Conservation (phyloP, 1,140 invertebrate genomes). For the Drosophila pruinosa region DNA sequence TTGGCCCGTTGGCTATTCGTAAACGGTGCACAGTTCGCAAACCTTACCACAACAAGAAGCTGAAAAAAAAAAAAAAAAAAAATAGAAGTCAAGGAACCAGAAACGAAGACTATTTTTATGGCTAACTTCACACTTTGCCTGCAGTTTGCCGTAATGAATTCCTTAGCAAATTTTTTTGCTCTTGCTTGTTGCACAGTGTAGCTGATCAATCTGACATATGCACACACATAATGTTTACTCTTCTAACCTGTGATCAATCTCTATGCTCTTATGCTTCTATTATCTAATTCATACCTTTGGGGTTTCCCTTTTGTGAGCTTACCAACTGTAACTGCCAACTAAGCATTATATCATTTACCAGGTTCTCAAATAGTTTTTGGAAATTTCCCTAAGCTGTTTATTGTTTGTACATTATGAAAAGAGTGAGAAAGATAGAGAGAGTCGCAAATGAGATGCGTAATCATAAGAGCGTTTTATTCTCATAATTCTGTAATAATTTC, state of each 20-base stretch:
- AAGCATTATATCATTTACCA: not conserved
- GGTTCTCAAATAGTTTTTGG: not conserved
- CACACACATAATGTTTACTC: not conserved
- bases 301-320: not conserved
- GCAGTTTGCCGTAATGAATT: slow-evolving; percentile 4
- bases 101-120: slow-evolving; percentile 11
- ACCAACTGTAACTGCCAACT: not conserved
- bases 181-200: not conserved
- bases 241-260: not conserved
- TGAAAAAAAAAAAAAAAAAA: not conserved
- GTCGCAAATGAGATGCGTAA: not conserved
- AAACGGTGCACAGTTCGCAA: not conserved
- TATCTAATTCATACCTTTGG: not conserved
- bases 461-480: not conserved
- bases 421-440: too few species aligned
- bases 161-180: slow-evolving; percentile 14
- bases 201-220: not conserved
- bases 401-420: too few species aligned
- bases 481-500: not conserved
- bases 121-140: slow-evolving; percentile 12
- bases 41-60: not conserved
- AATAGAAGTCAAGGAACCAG: not conserved
- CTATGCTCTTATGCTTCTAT: not conserved
- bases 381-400: not conserved
- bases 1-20: slow-evolving; percentile 4